phyloP scores from a whole-genome alignment of 2,888 invertebrate species.

The Schizaphis graminum region DNA sequence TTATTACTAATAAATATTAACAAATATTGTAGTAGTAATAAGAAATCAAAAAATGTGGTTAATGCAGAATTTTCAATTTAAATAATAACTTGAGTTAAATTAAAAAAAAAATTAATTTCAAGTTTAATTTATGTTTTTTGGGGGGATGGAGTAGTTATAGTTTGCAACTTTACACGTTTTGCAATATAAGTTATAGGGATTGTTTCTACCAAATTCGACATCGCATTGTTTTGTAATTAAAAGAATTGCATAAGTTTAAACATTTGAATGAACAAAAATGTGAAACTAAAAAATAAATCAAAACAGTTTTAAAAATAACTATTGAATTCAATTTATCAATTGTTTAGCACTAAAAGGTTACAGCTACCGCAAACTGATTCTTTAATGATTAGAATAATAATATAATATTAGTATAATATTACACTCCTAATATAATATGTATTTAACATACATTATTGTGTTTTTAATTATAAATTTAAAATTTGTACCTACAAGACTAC shows the following conservation, averaged over 20 bases:
- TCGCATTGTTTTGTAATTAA: constrained; percentile 36
- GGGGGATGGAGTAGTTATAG: not conserved
- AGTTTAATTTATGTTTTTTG: constrained; percentile 17
- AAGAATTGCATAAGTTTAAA: not conserved
- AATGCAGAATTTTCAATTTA: not conserved
- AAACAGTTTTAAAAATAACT: constrained; percentile 2
- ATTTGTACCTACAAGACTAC: not conserved
- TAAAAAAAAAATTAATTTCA: constrained; percentile 5
- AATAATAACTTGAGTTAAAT: not conserved
- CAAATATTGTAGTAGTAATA: not conserved
- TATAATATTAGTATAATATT: not conserved
- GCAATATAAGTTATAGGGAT: constrained; percentile 37
- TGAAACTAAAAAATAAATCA: constrained; percentile 23
- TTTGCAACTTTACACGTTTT: not conserved
- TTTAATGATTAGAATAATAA: not conserved
- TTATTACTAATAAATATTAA: not conserved
- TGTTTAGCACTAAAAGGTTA: not conserved
- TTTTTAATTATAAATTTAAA: not conserved
- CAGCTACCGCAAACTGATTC: not conserved
- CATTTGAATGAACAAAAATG: constrained; percentile 17
- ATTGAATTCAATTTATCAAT: not conserved
- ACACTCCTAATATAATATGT: not conserved
- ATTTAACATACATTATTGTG: not conserved
- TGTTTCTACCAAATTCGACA: not conserved
- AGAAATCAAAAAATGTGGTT: not conserved